Base-by-base conservation (phyloP, 2,888 invertebrate genomes). In the Lasiommata megera region DNA sequence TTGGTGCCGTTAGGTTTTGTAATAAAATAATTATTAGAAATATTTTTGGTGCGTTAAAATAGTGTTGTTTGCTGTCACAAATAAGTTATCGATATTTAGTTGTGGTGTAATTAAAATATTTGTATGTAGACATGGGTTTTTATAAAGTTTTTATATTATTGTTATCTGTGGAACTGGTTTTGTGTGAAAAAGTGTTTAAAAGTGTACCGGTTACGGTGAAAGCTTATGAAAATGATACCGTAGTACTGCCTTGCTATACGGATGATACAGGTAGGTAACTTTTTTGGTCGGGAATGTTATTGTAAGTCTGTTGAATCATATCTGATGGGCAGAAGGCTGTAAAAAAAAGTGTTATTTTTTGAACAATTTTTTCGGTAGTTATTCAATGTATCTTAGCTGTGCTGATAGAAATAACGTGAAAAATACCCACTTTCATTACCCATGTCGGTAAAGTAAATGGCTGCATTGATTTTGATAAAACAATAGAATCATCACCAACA, bases 131-230 rank as follows among this genome's bases (percentile, higher is more conserved):
- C 41, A 60, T 56, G 56, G 46, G 16, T 9, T 18, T 41, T 28
- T 38, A 34, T 40, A 51, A 54, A 47, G 37, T 58, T 18, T 12
- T 61, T 41, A 17, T 60, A 34, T 58, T 57, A 41, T 43, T 64
- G 7, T 58, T 61, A 17, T 44, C 58, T 18, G 44, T 57, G 17
- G 61, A 63, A 48, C 17, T 60, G 16, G 73, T 74, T 54, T 67
- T 70, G 60, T 72, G 89, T 79, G 79, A 85, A 41, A 88, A 81
- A 54, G 73, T 92, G 43, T 95, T 95, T 73, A 93, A 92, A 77
- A 95, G 94, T 82, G 91, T 93, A 0, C 94, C 95, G 0, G 95
- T 95, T 3, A 94, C 93, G 2, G 94, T 96, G 43, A 95, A 95
- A 80, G 93, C 94, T 3, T 93, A 93, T 63, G 95, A 95, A 77